Evolutionary conservation across 92 coral and sea anemone species (phyloP).

Genomic region (Epizoanthus fatuus): DNA sequence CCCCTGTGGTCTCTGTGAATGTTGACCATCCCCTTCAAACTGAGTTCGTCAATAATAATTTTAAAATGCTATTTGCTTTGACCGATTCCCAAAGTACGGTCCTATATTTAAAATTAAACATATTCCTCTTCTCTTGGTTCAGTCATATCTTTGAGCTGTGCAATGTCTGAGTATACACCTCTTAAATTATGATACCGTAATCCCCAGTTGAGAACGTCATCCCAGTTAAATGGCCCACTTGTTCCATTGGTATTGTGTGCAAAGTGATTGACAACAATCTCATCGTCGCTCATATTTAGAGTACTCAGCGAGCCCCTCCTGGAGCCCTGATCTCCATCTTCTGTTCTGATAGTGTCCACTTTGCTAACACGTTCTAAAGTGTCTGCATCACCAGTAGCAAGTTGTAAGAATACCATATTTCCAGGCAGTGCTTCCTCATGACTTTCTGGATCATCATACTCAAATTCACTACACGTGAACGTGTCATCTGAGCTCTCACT

Average conservation of each 20-base stretch:
- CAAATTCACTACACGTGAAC: slow-evolving; percentile 98
- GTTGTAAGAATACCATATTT: slow-evolving; percentile 87
- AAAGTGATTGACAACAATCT: slow-evolving; percentile 63
- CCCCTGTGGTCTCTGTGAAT: too few relatives aligned
- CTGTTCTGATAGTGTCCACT: slow-evolving; percentile 11
- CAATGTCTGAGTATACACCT: slow-evolving; percentile 90
- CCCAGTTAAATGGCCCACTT: slow-evolving; percentile 89
- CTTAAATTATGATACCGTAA: slow-evolving; percentile 87
- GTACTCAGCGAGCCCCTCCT: slow-evolving; percentile 80
- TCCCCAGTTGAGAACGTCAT: slow-evolving; percentile 94
- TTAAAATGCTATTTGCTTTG: too few relatives aligned
- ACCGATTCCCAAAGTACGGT: too few relatives aligned
- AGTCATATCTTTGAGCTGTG: slow-evolving; percentile 74
- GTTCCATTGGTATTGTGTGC: slow-evolving; percentile 73
- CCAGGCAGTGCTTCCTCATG: slow-evolving; percentile 73
- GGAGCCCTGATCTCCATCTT: slow-evolving; percentile 41
- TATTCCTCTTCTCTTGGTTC: slow-evolving; percentile 71
- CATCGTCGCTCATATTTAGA: slow-evolving; percentile 76
- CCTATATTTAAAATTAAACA: slow-evolving; percentile 44
- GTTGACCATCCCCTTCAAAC: too few relatives aligned
- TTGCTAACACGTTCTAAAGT: slow-evolving; percentile 40
- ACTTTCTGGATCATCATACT: slow-evolving; percentile 84
- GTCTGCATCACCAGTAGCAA: slow-evolving; percentile 52
- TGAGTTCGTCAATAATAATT: too few relatives aligned
- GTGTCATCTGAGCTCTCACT: slow-evolving; percentile 98